phyloP scores from a whole-genome alignment of 2,113 vertebrate species.

The Upupa epops region DNA sequence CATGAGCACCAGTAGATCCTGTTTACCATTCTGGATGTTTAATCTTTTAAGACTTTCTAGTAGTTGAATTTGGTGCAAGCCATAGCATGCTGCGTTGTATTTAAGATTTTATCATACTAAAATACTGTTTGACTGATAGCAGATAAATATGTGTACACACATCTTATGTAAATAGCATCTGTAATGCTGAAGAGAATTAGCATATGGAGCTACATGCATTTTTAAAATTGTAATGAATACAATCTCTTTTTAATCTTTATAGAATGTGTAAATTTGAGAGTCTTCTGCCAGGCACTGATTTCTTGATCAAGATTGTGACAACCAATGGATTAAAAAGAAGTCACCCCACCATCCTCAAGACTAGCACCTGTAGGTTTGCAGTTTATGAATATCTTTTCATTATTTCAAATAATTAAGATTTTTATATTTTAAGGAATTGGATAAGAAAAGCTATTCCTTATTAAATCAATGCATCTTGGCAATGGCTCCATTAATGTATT shows the following conservation, averaged over 20 bases:
- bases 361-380: slow-evolving; percentile 77
- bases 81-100: neutral
- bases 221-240: neutral
- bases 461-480: neutral
- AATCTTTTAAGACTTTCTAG: neutral
- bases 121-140: neutral
- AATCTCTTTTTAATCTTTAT: neutral
- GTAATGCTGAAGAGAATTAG: neutral
- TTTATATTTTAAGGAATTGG: neutral
- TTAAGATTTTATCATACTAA: neutral
- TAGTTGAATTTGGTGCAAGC: neutral
- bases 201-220: neutral
- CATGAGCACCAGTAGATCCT: neutral
- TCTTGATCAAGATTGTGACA: slow-evolving; percentile 75
- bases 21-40: neutral
- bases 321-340: slow-evolving; percentile 78
- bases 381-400: slow-evolving; percentile 21
- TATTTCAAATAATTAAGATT: neutral
- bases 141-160: neutral
- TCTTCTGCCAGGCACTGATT: slow-evolving; percentile 78
- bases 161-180: neutral
- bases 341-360: slow-evolving; percentile 55
- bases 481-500: neutral
- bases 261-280: slow-evolving; percentile 71
- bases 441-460: neutral